Percentiles rank a stretch among this genome's conserved stretches.
Conservation (phyloP, 2,113 vertebrate genomes). For the Andinoacara biseriatus region DNA sequence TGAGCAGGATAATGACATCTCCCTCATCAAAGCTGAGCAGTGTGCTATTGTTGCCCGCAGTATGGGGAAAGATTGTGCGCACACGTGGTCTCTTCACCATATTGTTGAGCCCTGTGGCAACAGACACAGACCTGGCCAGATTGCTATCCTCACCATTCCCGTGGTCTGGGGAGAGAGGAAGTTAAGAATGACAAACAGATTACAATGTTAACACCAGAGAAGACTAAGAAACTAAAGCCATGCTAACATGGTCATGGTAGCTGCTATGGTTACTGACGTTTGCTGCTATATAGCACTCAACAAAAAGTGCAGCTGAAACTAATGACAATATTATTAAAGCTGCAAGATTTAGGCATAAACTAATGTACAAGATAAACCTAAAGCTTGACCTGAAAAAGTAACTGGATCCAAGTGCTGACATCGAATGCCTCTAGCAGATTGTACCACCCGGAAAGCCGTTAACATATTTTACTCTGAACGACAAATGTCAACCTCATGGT, state of each 20-base stretch:
- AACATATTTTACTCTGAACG: not conserved
- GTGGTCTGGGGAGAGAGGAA: conserved; percentile 46
- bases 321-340: not conserved
- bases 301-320: not conserved
- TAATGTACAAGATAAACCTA: not conserved
- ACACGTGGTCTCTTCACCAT: conserved; percentile 89
- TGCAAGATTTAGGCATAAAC: not conserved
- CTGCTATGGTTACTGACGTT: not conserved
- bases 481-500: conserved; percentile 7
- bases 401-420: no score
- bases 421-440: not conserved
- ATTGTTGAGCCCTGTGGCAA: conserved; percentile 91
- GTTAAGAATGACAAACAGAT: not conserved
- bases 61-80: conserved; percentile 93
- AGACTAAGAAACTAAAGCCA: not conserved
- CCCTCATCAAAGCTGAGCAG: conserved; percentile 93
- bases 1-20: conserved; percentile 88
- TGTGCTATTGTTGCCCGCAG: conserved; percentile 85
- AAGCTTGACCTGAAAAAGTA: not conserved
- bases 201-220: not conserved
- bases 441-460: not conserved
- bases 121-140: conserved; percentile 87
- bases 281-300: not conserved
- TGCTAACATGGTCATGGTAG: not conserved
- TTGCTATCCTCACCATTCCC: conserved; percentile 76